Percentiles rank a stretch among this genome's conserved stretches.
phyloP scores from a whole-genome alignment of 2,888 invertebrate genomes.

The Seira musarum region DNA sequence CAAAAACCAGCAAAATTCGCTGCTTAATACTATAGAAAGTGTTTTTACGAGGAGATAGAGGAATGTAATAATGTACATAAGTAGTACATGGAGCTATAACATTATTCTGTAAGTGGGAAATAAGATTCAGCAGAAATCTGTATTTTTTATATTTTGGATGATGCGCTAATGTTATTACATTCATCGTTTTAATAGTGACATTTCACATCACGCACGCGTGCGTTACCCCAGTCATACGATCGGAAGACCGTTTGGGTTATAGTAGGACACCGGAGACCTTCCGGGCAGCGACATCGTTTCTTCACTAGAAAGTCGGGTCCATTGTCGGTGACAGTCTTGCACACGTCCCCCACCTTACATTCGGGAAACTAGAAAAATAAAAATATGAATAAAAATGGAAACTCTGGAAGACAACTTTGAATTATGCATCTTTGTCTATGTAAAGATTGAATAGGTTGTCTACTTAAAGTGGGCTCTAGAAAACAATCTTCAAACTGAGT shows the following conservation, averaged over 20 bases:
- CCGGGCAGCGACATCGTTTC: slow-evolving; percentile 69
- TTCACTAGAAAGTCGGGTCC: slow-evolving; percentile 68
- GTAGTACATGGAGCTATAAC: not conserved
- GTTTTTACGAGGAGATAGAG: not conserved
- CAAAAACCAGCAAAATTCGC: no score
- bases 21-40: no score
- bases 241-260: slow-evolving; percentile 57
- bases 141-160: not conserved
- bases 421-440: no score
- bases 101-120: no score
- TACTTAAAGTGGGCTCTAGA: no score
- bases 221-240: slow-evolving; percentile 63
- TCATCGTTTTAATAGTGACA: slow-evolving; percentile 61
- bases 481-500: no score
- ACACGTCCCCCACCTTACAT: slow-evolving; percentile 65
- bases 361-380: slow-evolving; percentile 64
- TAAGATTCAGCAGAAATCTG: no score
- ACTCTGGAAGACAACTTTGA: no score
- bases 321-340: slow-evolving; percentile 68
- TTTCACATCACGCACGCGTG: slow-evolving; percentile 62
- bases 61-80: not conserved
- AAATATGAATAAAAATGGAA: no score
- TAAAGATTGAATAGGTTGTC: no score
- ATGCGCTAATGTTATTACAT: not conserved
- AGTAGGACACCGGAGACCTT: slow-evolving; percentile 68